Conservation (phyloP, 2,888 invertebrate species). For the Cosmia pyralina region DNA sequence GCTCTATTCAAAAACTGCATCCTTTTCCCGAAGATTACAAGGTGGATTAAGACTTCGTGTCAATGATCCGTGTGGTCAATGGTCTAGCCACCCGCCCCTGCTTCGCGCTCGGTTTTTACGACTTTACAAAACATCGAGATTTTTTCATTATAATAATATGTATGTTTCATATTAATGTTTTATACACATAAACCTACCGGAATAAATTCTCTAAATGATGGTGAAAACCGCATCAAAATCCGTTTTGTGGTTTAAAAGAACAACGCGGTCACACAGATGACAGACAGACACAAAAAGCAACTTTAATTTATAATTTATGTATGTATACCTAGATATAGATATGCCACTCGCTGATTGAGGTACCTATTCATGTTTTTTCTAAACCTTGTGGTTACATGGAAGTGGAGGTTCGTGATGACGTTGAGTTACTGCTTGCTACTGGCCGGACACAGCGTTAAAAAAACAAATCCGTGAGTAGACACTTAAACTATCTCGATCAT, state of each 20-base stretch:
- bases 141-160: too few species aligned
- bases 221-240: background rate
- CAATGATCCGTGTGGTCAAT: constrained; percentile 50
- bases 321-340: background rate
- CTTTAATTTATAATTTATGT: background rate
- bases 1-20: constrained; percentile 12
- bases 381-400: constrained; percentile 39
- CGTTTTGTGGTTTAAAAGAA: background rate
- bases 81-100: background rate
- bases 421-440: constrained; percentile 18
- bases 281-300: background rate
- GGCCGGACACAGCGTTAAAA: constrained; percentile 30
- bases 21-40: constrained; percentile 24
- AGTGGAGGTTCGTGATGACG: constrained; percentile 16
- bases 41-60: constrained; percentile 25
- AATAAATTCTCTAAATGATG: background rate
- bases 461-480: constrained; percentile 15
- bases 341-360: constrained; percentile 14
- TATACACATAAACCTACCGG: background rate
- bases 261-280: background rate
- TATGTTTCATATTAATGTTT: background rate
- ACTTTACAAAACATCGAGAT: background rate
- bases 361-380: constrained; percentile 34
- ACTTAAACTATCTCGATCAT: background rate
- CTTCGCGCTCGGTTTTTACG: background rate